These are phyloP conservation scores for Nerophis lumbriciformis DNA, from an alignment of 2,113 vertebrate genomes.

Conservation along the genomic window DNA sequence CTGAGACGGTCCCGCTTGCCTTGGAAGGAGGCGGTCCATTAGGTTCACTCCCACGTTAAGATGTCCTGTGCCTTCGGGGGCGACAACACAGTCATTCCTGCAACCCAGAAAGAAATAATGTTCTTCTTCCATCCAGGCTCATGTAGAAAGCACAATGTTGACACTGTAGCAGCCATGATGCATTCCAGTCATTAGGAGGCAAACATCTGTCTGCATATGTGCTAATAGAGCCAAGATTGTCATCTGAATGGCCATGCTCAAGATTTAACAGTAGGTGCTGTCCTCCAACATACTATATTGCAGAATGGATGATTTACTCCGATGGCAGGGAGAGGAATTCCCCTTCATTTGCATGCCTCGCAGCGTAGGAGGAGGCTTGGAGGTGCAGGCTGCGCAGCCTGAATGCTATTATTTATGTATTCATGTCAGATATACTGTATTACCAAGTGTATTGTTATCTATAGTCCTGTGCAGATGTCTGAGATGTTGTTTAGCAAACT, in stretches of 20 bases:
- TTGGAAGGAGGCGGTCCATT: conserved; percentile 53
- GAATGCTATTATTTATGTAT: conserved; percentile 21
- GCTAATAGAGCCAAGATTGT: conserved; percentile 25
- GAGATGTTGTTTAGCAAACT: too few relatives aligned
- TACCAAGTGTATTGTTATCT: too few relatives aligned
- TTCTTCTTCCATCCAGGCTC: neutral
- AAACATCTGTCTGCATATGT: neutral
- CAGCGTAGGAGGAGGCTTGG: conserved; percentile 20
- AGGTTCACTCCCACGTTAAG: conserved; percentile 51
- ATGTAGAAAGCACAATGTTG: neutral
- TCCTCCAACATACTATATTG: conserved; percentile 16
- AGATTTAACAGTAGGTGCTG: conserved; percentile 21
- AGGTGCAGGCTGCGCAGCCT: conserved; percentile 17
- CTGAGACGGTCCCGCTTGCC: conserved; percentile 18
- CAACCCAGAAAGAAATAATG: neutral
- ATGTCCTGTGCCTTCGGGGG: conserved; percentile 35
- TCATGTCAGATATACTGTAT: neutral
- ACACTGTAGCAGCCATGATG: conserved; percentile 7
- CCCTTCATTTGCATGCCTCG: conserved; percentile 38
- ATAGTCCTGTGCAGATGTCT: too few relatives aligned
- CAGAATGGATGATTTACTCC: conserved; percentile 6
- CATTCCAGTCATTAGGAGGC: conserved; percentile 15
- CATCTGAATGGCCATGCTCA: conserved; percentile 23
- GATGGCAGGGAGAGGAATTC: conserved; percentile 32
- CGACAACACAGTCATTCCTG: conserved; percentile 13